Conservation (phyloP, 2,888 invertebrate genomes). For the Netelia melanura region DNA sequence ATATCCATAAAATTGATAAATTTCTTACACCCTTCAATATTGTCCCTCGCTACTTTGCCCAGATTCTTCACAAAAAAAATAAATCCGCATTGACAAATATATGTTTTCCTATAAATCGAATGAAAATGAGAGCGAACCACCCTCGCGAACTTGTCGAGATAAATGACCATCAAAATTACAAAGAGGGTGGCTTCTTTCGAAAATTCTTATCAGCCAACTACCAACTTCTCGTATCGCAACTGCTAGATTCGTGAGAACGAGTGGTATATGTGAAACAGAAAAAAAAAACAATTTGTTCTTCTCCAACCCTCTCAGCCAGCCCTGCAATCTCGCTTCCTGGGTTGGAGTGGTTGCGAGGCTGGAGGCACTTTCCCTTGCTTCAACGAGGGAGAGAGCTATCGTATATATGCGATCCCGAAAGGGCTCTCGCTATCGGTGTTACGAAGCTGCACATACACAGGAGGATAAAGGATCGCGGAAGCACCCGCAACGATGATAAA, state of each 20-base stretch:
- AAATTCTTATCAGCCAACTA: slow-evolving; percentile 40
- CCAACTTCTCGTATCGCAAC: slow-evolving; percentile 15
- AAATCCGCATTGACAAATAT: not conserved
- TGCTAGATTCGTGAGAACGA: not conserved
- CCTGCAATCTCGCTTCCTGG: slow-evolving; percentile 56
- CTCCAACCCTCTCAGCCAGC: slow-evolving; percentile 42
- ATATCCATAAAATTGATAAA: not conserved
- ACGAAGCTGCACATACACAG: slow-evolving; percentile 52
- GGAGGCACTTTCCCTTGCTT: slow-evolving; percentile 36
- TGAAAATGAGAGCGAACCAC: not conserved
- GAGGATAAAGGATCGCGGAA: slow-evolving; percentile 57
- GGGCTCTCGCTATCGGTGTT: slow-evolving; percentile 44
- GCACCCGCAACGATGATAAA: slow-evolving; percentile 65
- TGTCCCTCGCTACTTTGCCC: not conserved
- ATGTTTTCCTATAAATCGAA: slow-evolving; percentile 3
- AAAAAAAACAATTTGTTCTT: slow-evolving; percentile 48
- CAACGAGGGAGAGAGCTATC: slow-evolving; percentile 1
- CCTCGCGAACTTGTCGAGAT: not conserved
- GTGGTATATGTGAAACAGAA: not conserved
- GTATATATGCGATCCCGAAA: not conserved
- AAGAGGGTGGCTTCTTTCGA: not conserved
- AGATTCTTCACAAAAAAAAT: not conserved
- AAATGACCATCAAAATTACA: not conserved
- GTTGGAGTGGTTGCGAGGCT: slow-evolving; percentile 42
- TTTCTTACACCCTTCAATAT: too few species aligned